These are phyloP conservation scores for Erythrocercus mccallii DNA, from an alignment of 2,113 vertebrate genomes.

Conservation along the genomic window DNA sequence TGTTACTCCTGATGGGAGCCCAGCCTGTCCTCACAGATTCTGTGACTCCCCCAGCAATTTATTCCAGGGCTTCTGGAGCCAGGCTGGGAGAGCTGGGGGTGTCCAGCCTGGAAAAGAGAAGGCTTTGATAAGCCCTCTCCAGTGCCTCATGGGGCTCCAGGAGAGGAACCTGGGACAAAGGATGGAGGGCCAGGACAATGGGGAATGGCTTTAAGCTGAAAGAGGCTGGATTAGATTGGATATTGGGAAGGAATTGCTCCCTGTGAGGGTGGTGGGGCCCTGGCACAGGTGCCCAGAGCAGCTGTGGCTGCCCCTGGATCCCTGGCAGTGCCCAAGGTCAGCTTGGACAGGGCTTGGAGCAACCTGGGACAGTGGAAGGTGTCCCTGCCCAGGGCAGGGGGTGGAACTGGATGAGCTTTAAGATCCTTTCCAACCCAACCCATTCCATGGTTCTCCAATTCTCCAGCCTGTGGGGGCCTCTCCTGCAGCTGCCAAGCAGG, in stretches of 20 bases:
- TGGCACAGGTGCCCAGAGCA: background rate
- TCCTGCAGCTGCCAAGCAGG: background rate
- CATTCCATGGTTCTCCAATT: no score
- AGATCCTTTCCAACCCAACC: no score
- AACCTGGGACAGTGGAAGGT: no score
- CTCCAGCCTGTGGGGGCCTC: no score
- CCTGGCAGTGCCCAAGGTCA: background rate
- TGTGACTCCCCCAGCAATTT: background rate
- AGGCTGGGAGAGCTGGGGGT: background rate
- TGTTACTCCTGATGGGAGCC: background rate
- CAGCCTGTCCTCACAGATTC: background rate
- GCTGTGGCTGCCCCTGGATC: background rate
- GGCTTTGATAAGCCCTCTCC: background rate
- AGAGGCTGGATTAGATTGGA: background rate
- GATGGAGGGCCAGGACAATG: background rate
- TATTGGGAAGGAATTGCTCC: background rate
- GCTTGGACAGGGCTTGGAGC: accelerated
- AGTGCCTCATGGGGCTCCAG: background rate
- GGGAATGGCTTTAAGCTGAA: background rate
- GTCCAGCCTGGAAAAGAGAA: background rate
- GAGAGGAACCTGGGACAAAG: background rate
- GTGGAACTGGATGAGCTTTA: no score
- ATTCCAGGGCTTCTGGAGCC: background rate
- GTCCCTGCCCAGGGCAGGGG: no score
- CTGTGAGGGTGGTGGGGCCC: background rate